phyloP scores from a whole-genome alignment of 2,113 vertebrate genomes.

The Puffinus mauretanicus region DNA sequence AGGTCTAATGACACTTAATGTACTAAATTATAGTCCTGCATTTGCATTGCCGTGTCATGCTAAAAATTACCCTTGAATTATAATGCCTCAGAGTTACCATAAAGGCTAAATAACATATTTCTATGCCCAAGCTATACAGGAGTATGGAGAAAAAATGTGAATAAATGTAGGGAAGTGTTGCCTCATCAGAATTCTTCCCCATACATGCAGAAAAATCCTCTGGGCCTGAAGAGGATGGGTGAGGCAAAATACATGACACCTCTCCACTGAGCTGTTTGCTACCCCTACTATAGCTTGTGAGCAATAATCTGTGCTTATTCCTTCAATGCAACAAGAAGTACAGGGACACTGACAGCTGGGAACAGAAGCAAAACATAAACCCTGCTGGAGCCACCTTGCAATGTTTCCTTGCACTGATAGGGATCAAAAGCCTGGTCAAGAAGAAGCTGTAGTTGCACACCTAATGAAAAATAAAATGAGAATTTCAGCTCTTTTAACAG shows the following conservation, averaged over 20 bases:
- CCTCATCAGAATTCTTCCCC: neutral
- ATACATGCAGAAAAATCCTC: neutral
- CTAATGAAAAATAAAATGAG: neutral
- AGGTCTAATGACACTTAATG: neutral
- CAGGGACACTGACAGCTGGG: neutral
- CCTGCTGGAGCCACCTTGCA: neutral
- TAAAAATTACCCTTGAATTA: neutral
- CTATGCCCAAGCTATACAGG: neutral
- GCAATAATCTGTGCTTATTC: neutral
- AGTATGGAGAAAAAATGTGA: neutral
- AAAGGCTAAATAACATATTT: neutral
- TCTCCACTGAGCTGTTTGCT: neutral
- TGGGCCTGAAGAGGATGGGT: neutral
- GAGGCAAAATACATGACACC: neutral
- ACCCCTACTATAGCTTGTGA: neutral
- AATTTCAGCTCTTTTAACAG: neutral
- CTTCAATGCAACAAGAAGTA: neutral
- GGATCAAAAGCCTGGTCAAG: neutral
- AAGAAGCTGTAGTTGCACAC: neutral
- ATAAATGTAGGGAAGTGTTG: neutral
- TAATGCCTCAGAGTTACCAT: neutral
- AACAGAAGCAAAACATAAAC: neutral
- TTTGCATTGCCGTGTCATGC: neutral
- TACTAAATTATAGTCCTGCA: neutral
- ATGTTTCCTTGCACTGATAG: neutral